Base-by-base conservation (phyloP, 2,888 invertebrate species). In the Arctia plantaginis region DNA sequence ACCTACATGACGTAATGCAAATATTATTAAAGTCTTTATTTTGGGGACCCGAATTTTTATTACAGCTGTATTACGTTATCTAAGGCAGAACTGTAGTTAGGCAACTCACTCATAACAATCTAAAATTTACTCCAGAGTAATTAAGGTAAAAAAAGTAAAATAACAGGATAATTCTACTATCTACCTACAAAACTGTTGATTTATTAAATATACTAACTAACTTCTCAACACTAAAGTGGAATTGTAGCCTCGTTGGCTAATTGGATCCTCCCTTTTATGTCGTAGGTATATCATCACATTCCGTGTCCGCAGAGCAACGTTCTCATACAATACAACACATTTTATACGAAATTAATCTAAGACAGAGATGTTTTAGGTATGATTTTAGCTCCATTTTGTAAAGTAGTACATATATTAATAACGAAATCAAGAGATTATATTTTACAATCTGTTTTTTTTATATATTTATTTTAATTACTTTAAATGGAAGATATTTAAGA, bases 251-350 rank as follows among this genome's bases (percentile, higher is more conserved):
- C 12, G n/a, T 10, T n/a, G 10, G 55, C 10, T 10, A 12, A 1
- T n/a, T 55, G 23, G 23, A 47, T 47, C 18, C 44, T 47, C 44
- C 47, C 20, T 47, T 20, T 47, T 51, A 20, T 23, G 8, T 23
- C 51, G 20, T 1, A n/a, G n/a, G 55, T n/a, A 55, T n/a, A n/a
- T n/a, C n/a, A 55, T 8, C 3, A 55, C 23, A 55, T 8, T 13
- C n/a, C n/a, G 55, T n/a, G 0, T 55, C 3, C 13, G 1, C 3
- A n/a, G 12, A n/a, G n/a, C n/a, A 12, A 12, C 3, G 1, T n/a
- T 55, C 3, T n/a, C n/a, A n/a, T 13, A 59, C 27, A 59, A 59
- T 27, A 27, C 6, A 27, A 27, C 0, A 27, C 27, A 59, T 59
- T 27, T 15, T 59, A 15, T 59, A 59, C 13, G 0, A 27, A 27